These are phyloP conservation scores for Scaptomyza cyrtandrae DNA, from an alignment of 2,888 invertebrate genomes.

Conservation along the genomic window DNA sequence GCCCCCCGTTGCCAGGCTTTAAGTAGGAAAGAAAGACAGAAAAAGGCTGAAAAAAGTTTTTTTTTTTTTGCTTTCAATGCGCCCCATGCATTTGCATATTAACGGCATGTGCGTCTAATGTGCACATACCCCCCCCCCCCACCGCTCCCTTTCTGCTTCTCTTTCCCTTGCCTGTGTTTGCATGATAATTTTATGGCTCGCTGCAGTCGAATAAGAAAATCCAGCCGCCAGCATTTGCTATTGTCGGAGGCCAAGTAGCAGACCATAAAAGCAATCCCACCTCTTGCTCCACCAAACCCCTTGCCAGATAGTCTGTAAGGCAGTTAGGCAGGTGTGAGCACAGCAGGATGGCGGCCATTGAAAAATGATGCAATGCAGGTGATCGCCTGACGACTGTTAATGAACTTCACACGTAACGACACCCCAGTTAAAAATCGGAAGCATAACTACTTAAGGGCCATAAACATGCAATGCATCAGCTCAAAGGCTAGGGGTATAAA, in stretches of 20 bases:
- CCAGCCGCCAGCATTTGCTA: slow-evolving; percentile 55
- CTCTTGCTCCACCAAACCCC: too few relatives aligned
- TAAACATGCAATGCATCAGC: slow-evolving; percentile 35
- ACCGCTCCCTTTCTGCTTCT: neutral
- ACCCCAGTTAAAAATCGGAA: neutral
- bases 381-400: slow-evolving; percentile 62
- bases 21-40: slow-evolving; percentile 6
- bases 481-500: neutral
- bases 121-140: slow-evolving; percentile 50
- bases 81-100: slow-evolving; percentile 73
- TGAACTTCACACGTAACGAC: slow-evolving; percentile 59
- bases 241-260: slow-evolving; percentile 63
- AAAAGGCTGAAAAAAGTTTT: slow-evolving; percentile 6
- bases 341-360: slow-evolving; percentile 42
- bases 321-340: slow-evolving; percentile 19
- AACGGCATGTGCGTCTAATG: slow-evolving; percentile 79
- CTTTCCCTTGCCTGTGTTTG: slow-evolving; percentile 53
- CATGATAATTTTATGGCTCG: slow-evolving; percentile 78
- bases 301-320: neutral
- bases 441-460: slow-evolving; percentile 6
- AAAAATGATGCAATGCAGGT: slow-evolving; percentile 61
- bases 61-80: slow-evolving; percentile 44
- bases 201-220: slow-evolving; percentile 73
- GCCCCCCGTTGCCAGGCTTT: slow-evolving; percentile 49
- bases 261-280: slow-evolving; percentile 54